Conservation (phyloP, 2,797 vertebrate genomes). For the Chelonia mydas region DNA sequence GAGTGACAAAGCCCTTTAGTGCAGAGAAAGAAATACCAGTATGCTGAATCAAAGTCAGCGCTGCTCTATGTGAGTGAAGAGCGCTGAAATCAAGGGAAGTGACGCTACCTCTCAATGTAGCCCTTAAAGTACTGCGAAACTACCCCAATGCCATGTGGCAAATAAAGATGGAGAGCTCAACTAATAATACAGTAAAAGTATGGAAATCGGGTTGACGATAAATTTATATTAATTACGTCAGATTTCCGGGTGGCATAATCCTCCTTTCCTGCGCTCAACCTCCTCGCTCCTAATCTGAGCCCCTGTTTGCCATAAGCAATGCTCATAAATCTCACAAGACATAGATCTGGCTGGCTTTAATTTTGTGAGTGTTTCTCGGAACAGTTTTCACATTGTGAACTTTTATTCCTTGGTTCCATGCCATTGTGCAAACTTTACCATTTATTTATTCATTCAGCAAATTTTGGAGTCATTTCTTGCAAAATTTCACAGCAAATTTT, state of each 20-base stretch:
- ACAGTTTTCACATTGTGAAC: conserved; percentile 23
- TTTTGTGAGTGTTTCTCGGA: conserved; percentile 5
- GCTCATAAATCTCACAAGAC: conserved; percentile 15
- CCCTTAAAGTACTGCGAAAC: background rate
- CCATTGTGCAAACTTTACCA: conserved; percentile 40
- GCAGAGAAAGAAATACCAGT: background rate
- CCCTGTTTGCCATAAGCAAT: conserved; percentile 8
- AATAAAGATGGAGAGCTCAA: background rate
- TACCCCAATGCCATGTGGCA: background rate
- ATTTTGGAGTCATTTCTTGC: conserved; percentile 18
- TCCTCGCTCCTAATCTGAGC: conserved; percentile 49
- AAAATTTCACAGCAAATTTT: conserved; percentile 53
- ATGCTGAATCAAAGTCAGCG: background rate
- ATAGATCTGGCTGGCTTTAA: background rate
- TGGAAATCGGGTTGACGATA: conserved; percentile 15
- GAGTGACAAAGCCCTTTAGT: background rate
- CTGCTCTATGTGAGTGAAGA: background rate
- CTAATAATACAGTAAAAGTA: background rate
- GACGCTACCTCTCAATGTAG: background rate
- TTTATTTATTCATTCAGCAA: conserved; percentile 34
- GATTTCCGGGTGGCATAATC: background rate
- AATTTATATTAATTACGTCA: conserved; percentile 16
- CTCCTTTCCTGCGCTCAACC: background rate
- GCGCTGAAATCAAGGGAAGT: background rate
- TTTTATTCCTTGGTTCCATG: conserved; percentile 47